Conservation (phyloP, 2,113 vertebrate genomes). For the Pheucticus melanocephalus region DNA sequence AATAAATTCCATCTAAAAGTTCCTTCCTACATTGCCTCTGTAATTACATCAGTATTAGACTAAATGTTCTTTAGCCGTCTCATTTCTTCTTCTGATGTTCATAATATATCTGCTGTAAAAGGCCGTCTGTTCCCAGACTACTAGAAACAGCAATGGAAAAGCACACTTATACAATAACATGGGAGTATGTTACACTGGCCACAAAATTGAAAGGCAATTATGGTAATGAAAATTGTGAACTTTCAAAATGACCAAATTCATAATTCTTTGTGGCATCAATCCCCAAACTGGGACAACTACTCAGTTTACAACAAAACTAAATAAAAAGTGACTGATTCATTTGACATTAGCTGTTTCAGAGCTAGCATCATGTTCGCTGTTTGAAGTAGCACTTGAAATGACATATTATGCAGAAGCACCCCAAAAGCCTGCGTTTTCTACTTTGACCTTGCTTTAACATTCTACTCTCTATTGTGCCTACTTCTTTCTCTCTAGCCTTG, state of each 20-base stretch:
- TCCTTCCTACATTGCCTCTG: background rate
- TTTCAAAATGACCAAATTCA: conserved; percentile 36
- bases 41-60: conserved; percentile 39
- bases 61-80: conserved; percentile 26
- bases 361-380: background rate
- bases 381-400: background rate
- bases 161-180: background rate
- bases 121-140: conserved; percentile 35
- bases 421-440: background rate
- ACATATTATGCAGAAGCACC: background rate
- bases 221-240: conserved; percentile 43
- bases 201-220: conserved; percentile 41
- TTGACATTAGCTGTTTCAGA: background rate
- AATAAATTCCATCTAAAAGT: conserved; percentile 4
- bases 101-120: conserved; percentile 35
- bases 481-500: background rate
- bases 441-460: background rate
- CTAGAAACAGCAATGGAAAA: conserved; percentile 43
- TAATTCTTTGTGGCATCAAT: conserved; percentile 1
- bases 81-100: conserved; percentile 32
- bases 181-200: conserved; percentile 25
- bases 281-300: conserved; percentile 11
- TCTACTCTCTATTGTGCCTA: background rate
- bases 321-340: conserved; percentile 15
- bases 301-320: conserved; percentile 41